Evolutionary conservation across 2,888 invertebrate species (phyloP).

Genomic region (Melipona bicolor): DNA sequence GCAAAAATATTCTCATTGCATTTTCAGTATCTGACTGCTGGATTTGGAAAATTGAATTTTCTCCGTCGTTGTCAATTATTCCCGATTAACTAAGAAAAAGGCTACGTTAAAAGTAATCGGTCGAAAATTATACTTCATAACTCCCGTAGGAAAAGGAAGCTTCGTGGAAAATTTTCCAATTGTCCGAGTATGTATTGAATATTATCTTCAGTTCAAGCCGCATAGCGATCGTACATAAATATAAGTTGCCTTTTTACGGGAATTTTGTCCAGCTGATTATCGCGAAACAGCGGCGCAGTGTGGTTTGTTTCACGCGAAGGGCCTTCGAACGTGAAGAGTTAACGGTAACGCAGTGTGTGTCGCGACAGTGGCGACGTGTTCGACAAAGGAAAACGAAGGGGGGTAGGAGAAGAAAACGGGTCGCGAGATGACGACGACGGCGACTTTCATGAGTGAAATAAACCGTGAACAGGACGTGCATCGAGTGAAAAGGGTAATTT

Average conservation of each 20-base stretch:
- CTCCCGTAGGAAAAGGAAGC: neutral
- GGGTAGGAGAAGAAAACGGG: neutral
- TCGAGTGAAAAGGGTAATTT: constrained; percentile 8
- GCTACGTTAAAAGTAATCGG: neutral
- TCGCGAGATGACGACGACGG: neutral
- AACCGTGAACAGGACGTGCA: constrained; percentile 15
- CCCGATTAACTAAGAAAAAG: neutral
- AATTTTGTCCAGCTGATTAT: neutral
- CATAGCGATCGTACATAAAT: neutral
- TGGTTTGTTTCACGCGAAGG: constrained; percentile 5
- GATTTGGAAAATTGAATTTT: neutral
- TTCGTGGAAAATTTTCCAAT: neutral
- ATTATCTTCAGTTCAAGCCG: neutral
- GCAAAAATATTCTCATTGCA: neutral
- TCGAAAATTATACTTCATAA: neutral
- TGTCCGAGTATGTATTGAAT: too few species aligned
- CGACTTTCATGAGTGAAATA: constrained; percentile 24
- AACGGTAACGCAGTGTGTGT: constrained; percentile 21
- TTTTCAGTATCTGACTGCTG: neutral
- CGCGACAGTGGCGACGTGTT: neutral
- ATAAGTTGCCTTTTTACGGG: neutral
- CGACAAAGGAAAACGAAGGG: constrained; percentile 6
- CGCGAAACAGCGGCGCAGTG: neutral
- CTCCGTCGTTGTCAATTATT: neutral
- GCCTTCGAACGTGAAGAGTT: constrained; percentile 21